Conservation (phyloP, 2,113 vertebrate species). For the Cyanoramphus novaezelandiae region DNA sequence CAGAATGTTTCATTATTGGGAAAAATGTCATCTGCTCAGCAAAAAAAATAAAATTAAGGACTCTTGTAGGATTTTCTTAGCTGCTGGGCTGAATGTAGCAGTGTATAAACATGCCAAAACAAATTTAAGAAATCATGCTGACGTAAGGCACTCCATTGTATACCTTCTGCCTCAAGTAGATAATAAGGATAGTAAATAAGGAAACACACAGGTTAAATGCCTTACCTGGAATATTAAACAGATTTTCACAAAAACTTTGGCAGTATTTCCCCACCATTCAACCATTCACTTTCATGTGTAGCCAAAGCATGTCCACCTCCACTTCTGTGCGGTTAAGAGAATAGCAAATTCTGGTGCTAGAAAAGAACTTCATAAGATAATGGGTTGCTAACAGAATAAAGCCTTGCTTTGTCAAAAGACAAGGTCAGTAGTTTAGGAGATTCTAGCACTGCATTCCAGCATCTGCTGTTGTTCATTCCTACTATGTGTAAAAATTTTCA, state of each 20-base stretch:
- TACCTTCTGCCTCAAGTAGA: background rate
- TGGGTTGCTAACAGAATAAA: background rate
- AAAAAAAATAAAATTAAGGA: constrained; percentile 6
- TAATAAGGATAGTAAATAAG: background rate
- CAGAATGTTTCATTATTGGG: background rate
- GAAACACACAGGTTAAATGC: background rate
- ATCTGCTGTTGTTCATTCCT: background rate
- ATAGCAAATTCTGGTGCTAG: background rate
- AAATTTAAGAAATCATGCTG: background rate
- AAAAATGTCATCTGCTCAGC: constrained; percentile 10
- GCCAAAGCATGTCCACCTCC: background rate
- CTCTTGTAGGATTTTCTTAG: background rate
- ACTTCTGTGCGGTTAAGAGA: background rate
- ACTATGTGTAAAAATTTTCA: background rate
- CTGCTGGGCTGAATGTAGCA: background rate
- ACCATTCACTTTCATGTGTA: background rate
- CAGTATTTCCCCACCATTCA: background rate
- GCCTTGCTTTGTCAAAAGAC: background rate
- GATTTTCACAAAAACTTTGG: background rate
- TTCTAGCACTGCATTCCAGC: background rate
- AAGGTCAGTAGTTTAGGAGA: background rate
- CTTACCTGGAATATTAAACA: background rate
- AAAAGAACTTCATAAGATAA: background rate
- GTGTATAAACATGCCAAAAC: background rate
- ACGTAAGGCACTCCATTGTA: background rate